Evolutionary conservation across 2,888 invertebrate species (phyloP), one percentile per base, ranked within the genome.

Genomic region (Metacarcinus magister): DNA sequence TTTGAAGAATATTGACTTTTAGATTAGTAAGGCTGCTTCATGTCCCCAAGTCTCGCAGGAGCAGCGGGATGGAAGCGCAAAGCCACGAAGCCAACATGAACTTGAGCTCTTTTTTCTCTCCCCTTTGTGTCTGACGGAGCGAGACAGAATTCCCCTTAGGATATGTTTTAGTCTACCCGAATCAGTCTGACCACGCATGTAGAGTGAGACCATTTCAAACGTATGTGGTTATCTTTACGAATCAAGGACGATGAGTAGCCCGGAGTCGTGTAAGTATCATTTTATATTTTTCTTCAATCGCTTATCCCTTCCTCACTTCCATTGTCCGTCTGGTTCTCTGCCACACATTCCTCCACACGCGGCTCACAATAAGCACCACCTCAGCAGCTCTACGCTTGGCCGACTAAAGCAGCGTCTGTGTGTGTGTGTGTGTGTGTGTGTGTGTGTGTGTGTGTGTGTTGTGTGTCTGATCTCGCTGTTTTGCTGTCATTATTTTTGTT

Each of bases 1-100:
- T 87, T 87, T 87, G 87, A 87, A 87, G 87, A 87, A 87, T 87
- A 87, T 87, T 87, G 87, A 87, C 87, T 87, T 87, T 87, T 87
- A 39, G 39, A 87, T 87, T 87, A 87, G 87, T 87, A 39, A 39
- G 87, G 87, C 39, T 39, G 87, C 87, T 39, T 87, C 87, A 39
- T 87, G 87, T 87, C 87, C 87, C 39, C 87, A 7, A 87, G 39
- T 87, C 87, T 16, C 16, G 87, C 32, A 32, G 87, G 39, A 87
- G 39, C 87, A 32, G 16, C 16, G 87, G 39, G 32, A 39, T 87
- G 28, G 87, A 87, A 87, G 39, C 32, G 39, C 39, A 10, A n/a
- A 87, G 39, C 32, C 87, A n/a, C 75, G 75, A 87, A 39, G 13
- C 39, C 32, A 8, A 87, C 87, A 39, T 87, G 39, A 87, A 32